Conservation (phyloP, 2,888 invertebrate genomes). For the Ditylenchus weischeri region DNA sequence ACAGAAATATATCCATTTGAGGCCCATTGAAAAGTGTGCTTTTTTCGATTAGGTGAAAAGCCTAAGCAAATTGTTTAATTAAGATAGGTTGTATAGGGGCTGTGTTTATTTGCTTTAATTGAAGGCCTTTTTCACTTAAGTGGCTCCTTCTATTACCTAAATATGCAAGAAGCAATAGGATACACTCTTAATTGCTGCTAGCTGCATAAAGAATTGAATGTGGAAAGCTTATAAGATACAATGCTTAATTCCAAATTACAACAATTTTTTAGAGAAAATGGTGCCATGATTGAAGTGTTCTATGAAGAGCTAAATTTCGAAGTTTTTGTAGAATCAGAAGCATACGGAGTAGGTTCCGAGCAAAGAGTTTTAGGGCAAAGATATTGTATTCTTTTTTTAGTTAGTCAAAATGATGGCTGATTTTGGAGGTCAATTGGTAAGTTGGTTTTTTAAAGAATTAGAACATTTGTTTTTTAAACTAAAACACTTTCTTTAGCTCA, state of each 20-base stretch:
- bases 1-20: too few relatives aligned
- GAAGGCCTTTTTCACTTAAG: slow-evolving; percentile 30
- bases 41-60: slow-evolving; percentile 24
- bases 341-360: slow-evolving; percentile 46
- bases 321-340: slow-evolving; percentile 50
- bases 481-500: too few relatives aligned
- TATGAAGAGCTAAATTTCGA: slow-evolving; percentile 55
- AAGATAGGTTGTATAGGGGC: too few relatives aligned
- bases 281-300: slow-evolving; percentile 56
- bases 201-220: too few relatives aligned
- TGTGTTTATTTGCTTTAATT: too few relatives aligned
- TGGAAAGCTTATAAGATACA: too few relatives aligned
- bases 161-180: not conserved
- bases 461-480: too few relatives aligned
- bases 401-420: slow-evolving; percentile 56
- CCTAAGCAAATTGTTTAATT: too few relatives aligned
- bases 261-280: slow-evolving; percentile 48
- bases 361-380: slow-evolving; percentile 11
- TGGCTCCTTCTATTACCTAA: too few relatives aligned
- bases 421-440: slow-evolving; percentile 49
- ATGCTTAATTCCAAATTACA: not conserved
- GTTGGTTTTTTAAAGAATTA: too few relatives aligned
- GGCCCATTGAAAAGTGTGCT: too few relatives aligned
- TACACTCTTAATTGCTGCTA: not conserved
- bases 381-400: slow-evolving; percentile 30